Percentiles rank a stretch among this genome's conserved stretches.
Conservation (phyloP, 2,113 vertebrate species). For the Egretta garzetta region DNA sequence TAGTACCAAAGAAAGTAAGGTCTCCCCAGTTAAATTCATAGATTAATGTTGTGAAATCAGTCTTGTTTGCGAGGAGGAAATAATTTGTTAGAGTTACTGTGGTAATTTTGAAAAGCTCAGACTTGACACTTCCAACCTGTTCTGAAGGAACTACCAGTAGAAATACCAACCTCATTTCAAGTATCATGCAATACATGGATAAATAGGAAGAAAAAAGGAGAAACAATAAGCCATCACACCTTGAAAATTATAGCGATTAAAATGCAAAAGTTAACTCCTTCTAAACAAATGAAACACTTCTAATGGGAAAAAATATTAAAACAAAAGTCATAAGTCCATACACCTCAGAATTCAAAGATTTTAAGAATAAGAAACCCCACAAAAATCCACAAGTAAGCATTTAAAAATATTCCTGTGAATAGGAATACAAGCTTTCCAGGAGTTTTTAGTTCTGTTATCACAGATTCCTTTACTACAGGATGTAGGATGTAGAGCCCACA, state of each 20-base stretch:
- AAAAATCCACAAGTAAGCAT: background rate
- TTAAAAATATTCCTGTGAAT: fast-evolving
- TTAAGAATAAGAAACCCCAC: background rate
- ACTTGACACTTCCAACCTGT: background rate
- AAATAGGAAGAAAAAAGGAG: fast-evolving
- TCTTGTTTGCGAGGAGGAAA: background rate
- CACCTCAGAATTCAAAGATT: background rate
- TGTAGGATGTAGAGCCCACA: background rate
- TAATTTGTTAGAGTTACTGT: background rate
- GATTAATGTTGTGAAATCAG: background rate
- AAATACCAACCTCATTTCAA: background rate
- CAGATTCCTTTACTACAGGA: background rate
- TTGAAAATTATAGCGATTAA: fast-evolving
- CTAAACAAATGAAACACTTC: background rate
- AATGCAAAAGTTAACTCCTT: fast-evolving
- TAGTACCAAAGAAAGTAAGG: background rate
- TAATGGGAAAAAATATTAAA: background rate
- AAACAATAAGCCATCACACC: background rate
- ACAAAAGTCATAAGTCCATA: background rate
- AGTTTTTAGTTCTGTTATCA: background rate
- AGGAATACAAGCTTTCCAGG: fast-evolving
- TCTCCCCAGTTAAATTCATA: background rate
- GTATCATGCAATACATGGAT: too few species aligned
- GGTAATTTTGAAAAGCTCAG: background rate
- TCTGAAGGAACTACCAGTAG: background rate